Evolutionary conservation across 2,888 invertebrate species (phyloP).

Genomic region (Acronicta leporina): DNA sequence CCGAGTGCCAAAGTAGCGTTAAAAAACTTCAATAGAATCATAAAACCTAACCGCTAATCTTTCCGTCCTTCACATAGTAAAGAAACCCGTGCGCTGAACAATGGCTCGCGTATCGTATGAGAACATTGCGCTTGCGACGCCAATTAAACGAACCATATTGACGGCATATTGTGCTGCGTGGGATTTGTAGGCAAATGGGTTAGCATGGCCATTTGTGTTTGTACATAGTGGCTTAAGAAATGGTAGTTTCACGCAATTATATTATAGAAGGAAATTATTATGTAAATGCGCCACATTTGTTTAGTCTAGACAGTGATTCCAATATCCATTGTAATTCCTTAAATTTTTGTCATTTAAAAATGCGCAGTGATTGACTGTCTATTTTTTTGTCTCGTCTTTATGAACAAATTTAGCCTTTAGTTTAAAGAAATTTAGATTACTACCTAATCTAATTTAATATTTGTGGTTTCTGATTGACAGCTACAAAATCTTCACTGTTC

Average conservation of each 20-base stretch:
- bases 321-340: too few relatives aligned
- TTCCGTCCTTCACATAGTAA: slow-evolving; percentile 62
- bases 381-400: neutral
- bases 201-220: slow-evolving; percentile 31
- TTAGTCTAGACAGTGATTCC: too few relatives aligned
- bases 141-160: slow-evolving; percentile 55
- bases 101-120: slow-evolving; percentile 60
- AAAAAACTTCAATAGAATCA: slow-evolving; percentile 17
- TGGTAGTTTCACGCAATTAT: slow-evolving; percentile 3
- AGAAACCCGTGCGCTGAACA: slow-evolving; percentile 63
- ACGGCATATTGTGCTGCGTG: slow-evolving; percentile 46
- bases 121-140: slow-evolving; percentile 64
- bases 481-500: too few relatives aligned
- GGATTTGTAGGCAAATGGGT: slow-evolving; percentile 53
- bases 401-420: neutral
- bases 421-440: too few relatives aligned
- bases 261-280: neutral
- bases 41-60: slow-evolving; percentile 19
- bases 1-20: slow-evolving; percentile 1
- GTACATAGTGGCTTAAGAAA: slow-evolving; percentile 7
- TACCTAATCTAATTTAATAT: too few relatives aligned
- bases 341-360: too few relatives aligned
- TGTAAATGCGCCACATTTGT: neutral
- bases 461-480: too few relatives aligned
- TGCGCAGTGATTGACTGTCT: too few relatives aligned